Base-by-base conservation (phyloP, 2,797 vertebrate genomes). In the Gallinago solitaria region DNA sequence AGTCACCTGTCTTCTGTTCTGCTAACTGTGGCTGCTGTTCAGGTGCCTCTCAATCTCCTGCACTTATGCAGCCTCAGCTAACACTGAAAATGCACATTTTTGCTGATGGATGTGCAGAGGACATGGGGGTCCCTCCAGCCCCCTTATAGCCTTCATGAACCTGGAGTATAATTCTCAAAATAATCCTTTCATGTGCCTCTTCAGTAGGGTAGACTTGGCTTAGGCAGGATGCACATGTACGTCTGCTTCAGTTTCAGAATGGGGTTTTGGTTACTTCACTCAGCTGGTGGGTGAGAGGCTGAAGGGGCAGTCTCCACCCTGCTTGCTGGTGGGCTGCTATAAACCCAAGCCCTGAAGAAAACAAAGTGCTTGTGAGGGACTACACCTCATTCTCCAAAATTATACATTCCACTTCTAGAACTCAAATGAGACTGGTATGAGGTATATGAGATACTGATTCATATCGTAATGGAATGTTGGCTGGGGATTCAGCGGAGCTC, bases 201-300 rank as follows among this genome's bases (percentile, higher is more conserved):
- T 87, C 1, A 0, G 13, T 39, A 39, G 18, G 4, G 0, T 25
- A 69, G 39, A 32, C 7, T 8, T 0, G 2, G 9, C 37, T 73
- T 54, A 69, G 28, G 41, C 6, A 23, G 70, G 24, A 47, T 54
- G 20, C 23, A 18, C 0, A 0, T 43, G 16, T 59, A 15, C 53
- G 16, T 37, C 12, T 0, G 0, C 41, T 53, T 20, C 35, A 80
- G 0, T 37, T 78, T 80, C 57, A 60, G 41, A 70, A 8, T 0
- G 3, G n/a, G 5, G 12, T 41, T 83, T 93, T 87, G 23, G 20
- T 77, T 77, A 50, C 12, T 45, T 19, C 13, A 14, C 9, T 45
- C 12, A 18, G 45, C 30, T 19, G 16, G 13, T 53, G 1, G 13
- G 9, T 59, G n/a, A 53, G 14, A 56, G 50, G 11, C 47, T 84